phyloP scores from a whole-genome alignment of 2,797 vertebrate genomes.

The Lindbergichthys nudifrons region DNA sequence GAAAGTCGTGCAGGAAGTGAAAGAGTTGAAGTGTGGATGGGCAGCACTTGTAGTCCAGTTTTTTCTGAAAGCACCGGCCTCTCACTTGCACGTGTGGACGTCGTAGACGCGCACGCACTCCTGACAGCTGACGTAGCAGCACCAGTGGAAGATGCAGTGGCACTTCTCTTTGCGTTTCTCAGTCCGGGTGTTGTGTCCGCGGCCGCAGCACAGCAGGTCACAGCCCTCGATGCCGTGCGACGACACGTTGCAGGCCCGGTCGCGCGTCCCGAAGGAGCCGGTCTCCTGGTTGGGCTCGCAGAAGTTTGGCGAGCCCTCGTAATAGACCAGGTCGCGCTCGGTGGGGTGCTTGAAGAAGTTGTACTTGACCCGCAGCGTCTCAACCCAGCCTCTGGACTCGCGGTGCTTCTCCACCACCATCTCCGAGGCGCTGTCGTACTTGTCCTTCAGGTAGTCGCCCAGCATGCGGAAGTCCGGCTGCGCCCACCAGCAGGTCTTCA shows the following conservation, averaged over 20 bases:
- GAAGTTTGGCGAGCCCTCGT: conserved; percentile 97
- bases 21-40: conserved; percentile 10
- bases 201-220: conserved; percentile 96
- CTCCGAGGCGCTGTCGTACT: conserved; percentile 98
- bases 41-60: conserved; percentile 64
- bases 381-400: conserved; percentile 95
- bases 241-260: conserved; percentile 95
- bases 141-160: conserved; percentile 99
- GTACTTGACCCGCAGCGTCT: conserved; percentile 95
- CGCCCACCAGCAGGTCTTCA: conserved; percentile 99
- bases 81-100: conserved; percentile 96
- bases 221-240: conserved; percentile 98
- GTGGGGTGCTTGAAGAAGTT: conserved; percentile 97
- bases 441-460: conserved; percentile 97
- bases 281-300: conserved; percentile 96
- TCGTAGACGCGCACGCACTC: conserved; percentile 95
- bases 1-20: conserved; percentile 51
- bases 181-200: conserved; percentile 97
- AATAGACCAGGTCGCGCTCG: conserved; percentile 96
- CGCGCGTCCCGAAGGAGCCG: conserved; percentile 95
- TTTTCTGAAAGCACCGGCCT: conserved; percentile 23
- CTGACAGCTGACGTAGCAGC: conserved; percentile 97
- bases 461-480: conserved; percentile 96
- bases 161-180: conserved; percentile 98
- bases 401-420: conserved; percentile 98